A percentile compares a stretch with the other conserved stretches of the same genome.
Conservation (phyloP, 2,888 invertebrate species). For the Oscheius sp. region DNA sequence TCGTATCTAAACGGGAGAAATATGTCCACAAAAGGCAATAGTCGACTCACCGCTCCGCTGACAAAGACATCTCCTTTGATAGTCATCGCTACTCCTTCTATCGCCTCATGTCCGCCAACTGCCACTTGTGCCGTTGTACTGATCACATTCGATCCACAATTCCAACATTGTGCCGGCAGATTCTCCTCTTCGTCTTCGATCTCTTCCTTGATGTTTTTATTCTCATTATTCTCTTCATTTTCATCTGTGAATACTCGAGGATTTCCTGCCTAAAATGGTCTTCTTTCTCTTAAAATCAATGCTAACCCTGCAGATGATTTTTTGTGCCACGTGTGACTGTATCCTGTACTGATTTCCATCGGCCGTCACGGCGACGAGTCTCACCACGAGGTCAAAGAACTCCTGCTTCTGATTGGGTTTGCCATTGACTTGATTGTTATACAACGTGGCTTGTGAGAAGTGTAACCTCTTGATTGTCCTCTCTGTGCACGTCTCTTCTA, state of each 20-base stretch:
- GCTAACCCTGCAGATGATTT: slow-evolving; percentile 10
- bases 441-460: background rate
- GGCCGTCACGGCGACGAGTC: slow-evolving; percentile 5
- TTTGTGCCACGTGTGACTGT: slow-evolving; percentile 7
- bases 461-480: background rate
- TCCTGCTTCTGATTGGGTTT: slow-evolving; percentile 21
- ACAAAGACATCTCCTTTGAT: slow-evolving; percentile 7
- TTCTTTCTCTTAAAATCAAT: background rate
- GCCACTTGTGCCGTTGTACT: slow-evolving; percentile 20
- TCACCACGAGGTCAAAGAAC: slow-evolving; percentile 23
- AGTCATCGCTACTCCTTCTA: slow-evolving; percentile 5
- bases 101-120: slow-evolving; percentile 5
- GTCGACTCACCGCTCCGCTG: slow-evolving; percentile 14
- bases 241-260: slow-evolving; percentile 6
- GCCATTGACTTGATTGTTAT: slow-evolving; percentile 14
- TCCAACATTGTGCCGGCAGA: background rate
- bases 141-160: slow-evolving; percentile 16
- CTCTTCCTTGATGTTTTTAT: slow-evolving; percentile 15
- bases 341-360: slow-evolving; percentile 11
- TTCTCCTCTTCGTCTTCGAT: slow-evolving; percentile 11
- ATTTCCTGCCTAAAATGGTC: slow-evolving; percentile 7
- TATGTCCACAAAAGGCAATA: background rate
- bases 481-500: background rate
- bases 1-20: slow-evolving; percentile 2
- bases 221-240: background rate